These are phyloP conservation scores for Polyodon spathula DNA, from an alignment of 2,113 vertebrate species.

Conservation along the genomic window DNA sequence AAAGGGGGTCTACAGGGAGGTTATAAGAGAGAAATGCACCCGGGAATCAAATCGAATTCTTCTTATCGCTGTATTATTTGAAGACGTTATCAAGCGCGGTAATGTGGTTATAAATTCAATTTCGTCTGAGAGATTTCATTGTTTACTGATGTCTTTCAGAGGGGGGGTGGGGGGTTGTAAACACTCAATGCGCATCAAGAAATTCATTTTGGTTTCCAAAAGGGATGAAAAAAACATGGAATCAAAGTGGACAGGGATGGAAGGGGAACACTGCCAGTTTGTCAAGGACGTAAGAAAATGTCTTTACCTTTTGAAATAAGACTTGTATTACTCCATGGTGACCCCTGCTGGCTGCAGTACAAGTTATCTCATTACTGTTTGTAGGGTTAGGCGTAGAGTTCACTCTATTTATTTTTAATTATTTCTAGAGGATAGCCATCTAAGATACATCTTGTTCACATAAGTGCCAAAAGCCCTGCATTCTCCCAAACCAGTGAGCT, in stretches of 20 bases:
- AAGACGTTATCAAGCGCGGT: conserved; percentile 88
- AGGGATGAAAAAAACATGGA: conserved; percentile 38
- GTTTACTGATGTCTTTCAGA: conserved; percentile 83
- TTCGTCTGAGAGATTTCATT: conserved; percentile 77
- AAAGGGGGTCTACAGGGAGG: conserved; percentile 6
- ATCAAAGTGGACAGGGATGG: conserved; percentile 20
- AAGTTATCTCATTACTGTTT: no score
- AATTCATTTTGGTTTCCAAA: conserved; percentile 75
- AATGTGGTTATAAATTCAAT: conserved; percentile 92
- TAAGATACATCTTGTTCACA: no score
- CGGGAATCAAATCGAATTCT: conserved; percentile 94
- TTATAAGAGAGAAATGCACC: conserved; percentile 34
- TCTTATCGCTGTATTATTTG: conserved; percentile 96
- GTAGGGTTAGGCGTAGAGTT: no score
- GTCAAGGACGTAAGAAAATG: conserved; percentile 48
- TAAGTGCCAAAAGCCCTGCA: background rate
- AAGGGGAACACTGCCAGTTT: conserved; percentile 33
- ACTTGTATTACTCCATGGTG: no score
- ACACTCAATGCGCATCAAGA: conserved; percentile 74
- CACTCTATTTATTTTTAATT: no score
- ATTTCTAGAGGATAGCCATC: no score
- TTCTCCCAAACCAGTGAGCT: background rate
- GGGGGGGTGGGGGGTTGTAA: conserved; percentile 54
- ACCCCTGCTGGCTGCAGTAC: no score
- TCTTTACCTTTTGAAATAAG: conserved; percentile 17